Evolutionary conservation across 2,797 vertebrate genomes (phyloP).

Genomic region (Etheostoma perlongum): DNA sequence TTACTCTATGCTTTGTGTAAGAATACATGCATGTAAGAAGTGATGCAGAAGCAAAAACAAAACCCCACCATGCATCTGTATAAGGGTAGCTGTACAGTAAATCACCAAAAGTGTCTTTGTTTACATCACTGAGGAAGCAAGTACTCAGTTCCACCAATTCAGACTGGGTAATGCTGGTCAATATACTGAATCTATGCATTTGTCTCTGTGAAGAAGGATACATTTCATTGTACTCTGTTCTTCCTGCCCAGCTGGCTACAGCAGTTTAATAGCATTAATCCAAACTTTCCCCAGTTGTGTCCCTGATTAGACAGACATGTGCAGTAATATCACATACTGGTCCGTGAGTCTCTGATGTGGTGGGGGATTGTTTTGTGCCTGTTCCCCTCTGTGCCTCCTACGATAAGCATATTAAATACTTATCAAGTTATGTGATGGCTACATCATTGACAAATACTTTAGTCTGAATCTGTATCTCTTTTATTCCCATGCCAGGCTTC

Average conservation of each 20-base stretch:
- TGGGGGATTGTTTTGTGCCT: not conserved
- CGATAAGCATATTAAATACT: not conserved
- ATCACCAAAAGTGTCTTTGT: conserved; percentile 21
- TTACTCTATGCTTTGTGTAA: conserved; percentile 4
- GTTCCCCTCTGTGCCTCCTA: not conserved
- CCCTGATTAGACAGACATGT: conserved; percentile 4
- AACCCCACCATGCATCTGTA: not conserved
- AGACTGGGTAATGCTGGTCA: conserved; percentile 26
- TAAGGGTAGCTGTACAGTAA: not conserved
- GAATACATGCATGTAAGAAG: conserved; percentile 23
- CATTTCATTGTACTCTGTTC: conserved; percentile 36
- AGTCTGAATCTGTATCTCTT: not conserved
- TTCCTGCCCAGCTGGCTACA: conserved; percentile 33
- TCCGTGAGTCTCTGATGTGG: not conserved
- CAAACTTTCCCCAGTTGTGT: conserved; percentile 20
- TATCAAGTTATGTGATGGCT: not conserved
- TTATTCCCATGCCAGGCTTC: not conserved
- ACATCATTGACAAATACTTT: not conserved
- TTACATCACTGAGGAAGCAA: conserved; percentile 17
- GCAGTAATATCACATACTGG: not conserved
- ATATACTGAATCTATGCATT: conserved; percentile 10
- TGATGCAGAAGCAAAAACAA: conserved; percentile 1
- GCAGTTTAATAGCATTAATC: conserved; percentile 41
- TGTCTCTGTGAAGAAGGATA: conserved; percentile 38
- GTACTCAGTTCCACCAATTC: conserved; percentile 30